Evolutionary conservation across 2,113 vertebrate species (phyloP).

Genomic region (Rhodinocichla rosea): DNA sequence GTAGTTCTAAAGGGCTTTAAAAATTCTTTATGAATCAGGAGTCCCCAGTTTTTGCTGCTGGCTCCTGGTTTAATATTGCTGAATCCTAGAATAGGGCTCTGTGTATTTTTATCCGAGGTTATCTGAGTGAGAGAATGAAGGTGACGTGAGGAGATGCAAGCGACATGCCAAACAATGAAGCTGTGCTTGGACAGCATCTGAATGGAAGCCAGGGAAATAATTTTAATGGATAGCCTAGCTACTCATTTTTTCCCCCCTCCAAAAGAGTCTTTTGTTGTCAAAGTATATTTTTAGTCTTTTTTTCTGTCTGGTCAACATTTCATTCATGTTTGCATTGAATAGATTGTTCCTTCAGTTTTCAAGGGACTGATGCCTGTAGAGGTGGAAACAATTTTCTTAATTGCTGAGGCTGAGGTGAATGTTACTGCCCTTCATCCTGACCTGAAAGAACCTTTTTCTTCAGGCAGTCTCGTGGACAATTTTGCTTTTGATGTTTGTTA

Average conservation of each 20-base stretch:
- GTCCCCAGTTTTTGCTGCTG: background rate
- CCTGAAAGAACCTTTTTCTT: conserved; percentile 45
- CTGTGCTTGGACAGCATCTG: conserved; percentile 57
- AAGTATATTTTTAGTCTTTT: conserved; percentile 32
- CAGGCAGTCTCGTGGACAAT: background rate
- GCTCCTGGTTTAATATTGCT: background rate
- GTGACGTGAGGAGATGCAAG: background rate
- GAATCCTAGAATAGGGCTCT: background rate
- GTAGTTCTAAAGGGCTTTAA: background rate
- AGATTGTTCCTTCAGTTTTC: background rate
- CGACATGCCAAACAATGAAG: background rate
- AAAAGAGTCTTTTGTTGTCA: conserved; percentile 21
- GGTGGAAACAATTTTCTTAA: conserved; percentile 45
- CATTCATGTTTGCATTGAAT: conserved; percentile 43
- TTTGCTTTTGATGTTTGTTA: conserved; percentile 28
- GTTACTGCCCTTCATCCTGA: conserved; percentile 17
- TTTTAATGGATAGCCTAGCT: conserved; percentile 39
- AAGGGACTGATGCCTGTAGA: background rate
- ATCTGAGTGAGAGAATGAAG: conserved; percentile 1
- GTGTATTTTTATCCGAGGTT: conserved; percentile 7
- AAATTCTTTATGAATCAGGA: conserved; percentile 1
- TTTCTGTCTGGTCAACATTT: conserved; percentile 45
- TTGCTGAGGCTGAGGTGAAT: conserved; percentile 16
- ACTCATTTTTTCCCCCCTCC: background rate
- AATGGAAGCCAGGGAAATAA: conserved; percentile 33